A percentile compares a stretch with the other conserved stretches of the same genome.
These are phyloP conservation scores for Sorex araneus DNA, from an alignment of 2,113 vertebrate species.

Conservation along the genomic window DNA sequence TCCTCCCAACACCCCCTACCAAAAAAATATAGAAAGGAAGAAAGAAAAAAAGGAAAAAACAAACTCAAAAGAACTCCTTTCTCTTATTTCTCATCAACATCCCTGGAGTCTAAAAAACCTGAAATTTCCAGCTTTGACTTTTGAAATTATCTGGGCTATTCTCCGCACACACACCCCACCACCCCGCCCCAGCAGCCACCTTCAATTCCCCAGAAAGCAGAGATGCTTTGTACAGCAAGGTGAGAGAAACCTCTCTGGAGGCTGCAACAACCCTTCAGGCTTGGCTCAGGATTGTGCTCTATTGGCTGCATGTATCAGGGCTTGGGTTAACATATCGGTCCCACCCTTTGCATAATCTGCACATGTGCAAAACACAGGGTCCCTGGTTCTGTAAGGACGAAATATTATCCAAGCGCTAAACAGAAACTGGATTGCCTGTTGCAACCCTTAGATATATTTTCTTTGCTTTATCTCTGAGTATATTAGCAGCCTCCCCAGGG, in stretches of 20 bases:
- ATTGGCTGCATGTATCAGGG: neutral
- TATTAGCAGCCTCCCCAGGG: neutral
- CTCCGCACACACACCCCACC: neutral
- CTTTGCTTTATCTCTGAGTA: constrained; percentile 53
- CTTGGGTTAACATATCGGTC: neutral
- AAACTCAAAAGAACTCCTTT: neutral
- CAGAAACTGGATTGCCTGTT: constrained; percentile 37
- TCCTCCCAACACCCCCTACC: too few relatives aligned
- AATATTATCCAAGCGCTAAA: constrained; percentile 65
- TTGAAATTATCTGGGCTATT: constrained; percentile 6
- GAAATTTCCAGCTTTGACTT: neutral
- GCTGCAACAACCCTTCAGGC: neutral
- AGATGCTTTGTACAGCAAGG: neutral
- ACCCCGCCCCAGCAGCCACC: neutral
- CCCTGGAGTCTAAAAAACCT: constrained; percentile 5
- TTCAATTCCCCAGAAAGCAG: neutral
- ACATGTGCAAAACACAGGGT: neutral
- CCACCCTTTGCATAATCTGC: neutral
- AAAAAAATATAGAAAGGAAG: too few relatives aligned
- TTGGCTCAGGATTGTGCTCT: neutral
- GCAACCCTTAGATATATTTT: constrained; percentile 45
- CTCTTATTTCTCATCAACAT: constrained; percentile 9
- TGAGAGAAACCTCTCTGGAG: constrained; percentile 7
- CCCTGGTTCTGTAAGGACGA: constrained; percentile 41
- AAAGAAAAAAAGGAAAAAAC: neutral